A percentile compares a stretch with the other conserved stretches of the same genome.
Conservation (phyloP, 2,797 vertebrate species). For the Hypotaenidia philippensis region DNA sequence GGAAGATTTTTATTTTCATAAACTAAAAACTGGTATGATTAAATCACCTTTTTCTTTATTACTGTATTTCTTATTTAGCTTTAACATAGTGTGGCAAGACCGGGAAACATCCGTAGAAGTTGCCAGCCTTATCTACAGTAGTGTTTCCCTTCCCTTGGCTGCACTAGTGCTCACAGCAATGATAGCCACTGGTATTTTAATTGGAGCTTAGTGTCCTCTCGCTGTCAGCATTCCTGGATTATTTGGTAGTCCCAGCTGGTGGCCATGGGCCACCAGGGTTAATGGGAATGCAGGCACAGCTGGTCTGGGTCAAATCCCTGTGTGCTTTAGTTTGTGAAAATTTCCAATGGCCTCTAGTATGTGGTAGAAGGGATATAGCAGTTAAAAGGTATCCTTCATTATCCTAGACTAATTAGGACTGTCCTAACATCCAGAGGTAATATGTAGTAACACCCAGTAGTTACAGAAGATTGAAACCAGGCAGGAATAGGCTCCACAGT, state of each 20-base stretch:
- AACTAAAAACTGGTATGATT: not conserved
- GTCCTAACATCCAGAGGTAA: slow-evolving; percentile 27
- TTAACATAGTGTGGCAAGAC: not conserved
- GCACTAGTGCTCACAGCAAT: not conserved
- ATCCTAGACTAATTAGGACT: slow-evolving; percentile 12
- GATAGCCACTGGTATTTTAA: not conserved
- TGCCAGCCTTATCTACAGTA: not conserved
- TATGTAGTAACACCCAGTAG: not conserved
- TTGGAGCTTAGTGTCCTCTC: not conserved
- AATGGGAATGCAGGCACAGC: not conserved
- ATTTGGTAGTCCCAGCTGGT: not conserved
- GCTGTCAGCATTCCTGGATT: not conserved
- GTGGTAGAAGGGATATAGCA: not conserved
- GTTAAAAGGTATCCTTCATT: slow-evolving; percentile 39
- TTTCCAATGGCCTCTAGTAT: not conserved
- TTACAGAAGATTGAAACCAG: not conserved
- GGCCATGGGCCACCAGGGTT: not conserved
- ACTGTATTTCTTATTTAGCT: not conserved
- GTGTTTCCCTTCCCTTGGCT: not conserved
- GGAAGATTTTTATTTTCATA: not conserved
- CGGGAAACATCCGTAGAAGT: not conserved
- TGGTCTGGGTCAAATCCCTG: not conserved
- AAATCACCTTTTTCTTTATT: not conserved
- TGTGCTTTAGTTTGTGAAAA: not conserved
- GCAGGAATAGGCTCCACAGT: not conserved